Evolutionary conservation across 1,140 invertebrate genomes (phyloP), one percentile per base, ranked within the genome.

Genomic region (Cydia amplana): DNA sequence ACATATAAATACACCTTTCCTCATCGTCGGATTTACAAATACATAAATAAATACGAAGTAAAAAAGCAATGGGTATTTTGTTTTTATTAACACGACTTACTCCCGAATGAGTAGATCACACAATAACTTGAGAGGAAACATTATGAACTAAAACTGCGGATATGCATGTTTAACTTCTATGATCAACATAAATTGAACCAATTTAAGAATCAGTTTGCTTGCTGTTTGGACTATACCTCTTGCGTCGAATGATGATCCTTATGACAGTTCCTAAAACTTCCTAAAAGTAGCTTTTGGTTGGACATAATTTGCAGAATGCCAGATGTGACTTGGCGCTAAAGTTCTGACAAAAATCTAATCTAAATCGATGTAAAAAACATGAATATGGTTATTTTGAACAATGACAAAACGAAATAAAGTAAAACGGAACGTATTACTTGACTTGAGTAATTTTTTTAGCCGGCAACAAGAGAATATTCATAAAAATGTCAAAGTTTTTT

Each of bases 71-170:
- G 9, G 16, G 20, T 60, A 60, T 60, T 60, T 7, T n/a, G 20
- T 23, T 23, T 23, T 23, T 20, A 60, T 23, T 20, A 55, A 60
- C 10, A 60, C 55, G 55, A 23, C 55, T 60, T 4, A 7, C 20
- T 60, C 18, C 2, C 1, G 20, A 23, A 23, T 60, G 7, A 23
- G 16, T 60, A n/a, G 20, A 20, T 60, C 20, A 60, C 20, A 23
- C 55, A 60, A 60, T 60, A 60, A 60, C 51, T 60, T 20, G 16
- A 20, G 51, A 60, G 51, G 18, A 7, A 60, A 60, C 51, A 60
- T 60, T 60, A 23, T 2, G 55, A 60, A 12, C 55, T 23, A 60
- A 7, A 23, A n/a, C 9, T 60, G 12, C 55, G 20, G 55, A 51
- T 51, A 51, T 18, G 49, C 16, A 60, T 10, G 55, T 60, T 18